A percentile compares a stretch with the other conserved stretches of the same genome.
phyloP scores from a whole-genome alignment of 2,797 vertebrate genomes.

The Enteromius viviparus region DNA sequence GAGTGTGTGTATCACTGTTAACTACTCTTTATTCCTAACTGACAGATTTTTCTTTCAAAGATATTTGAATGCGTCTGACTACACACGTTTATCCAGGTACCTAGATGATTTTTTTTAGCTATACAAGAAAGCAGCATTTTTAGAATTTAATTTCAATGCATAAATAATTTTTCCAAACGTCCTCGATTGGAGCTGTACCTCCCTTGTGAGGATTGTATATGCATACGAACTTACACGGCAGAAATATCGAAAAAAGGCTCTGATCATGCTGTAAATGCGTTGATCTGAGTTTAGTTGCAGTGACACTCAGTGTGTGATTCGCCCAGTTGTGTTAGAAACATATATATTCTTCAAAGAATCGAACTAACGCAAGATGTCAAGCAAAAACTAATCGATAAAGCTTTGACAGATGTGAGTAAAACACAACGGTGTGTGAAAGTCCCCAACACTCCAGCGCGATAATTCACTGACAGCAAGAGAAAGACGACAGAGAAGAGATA shows the following conservation, averaged over 20 bases:
- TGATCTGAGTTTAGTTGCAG: neutral
- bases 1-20: neutral
- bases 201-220: neutral
- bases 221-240: neutral
- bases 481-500: neutral
- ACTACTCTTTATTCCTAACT: neutral
- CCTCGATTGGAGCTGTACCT: neutral
- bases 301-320: no score
- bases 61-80: neutral
- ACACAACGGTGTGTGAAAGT: constrained; percentile 6
- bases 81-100: no score
- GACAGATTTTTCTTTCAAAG: neutral
- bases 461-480: neutral
- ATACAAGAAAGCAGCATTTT: no score
- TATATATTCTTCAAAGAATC: neutral
- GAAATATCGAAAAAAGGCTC: no score
- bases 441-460: neutral
- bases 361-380: neutral
- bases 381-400: neutral
- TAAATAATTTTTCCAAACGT: neutral
- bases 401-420: neutral
- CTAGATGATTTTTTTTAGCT: neutral
- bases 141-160: no score
- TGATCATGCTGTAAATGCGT: neutral
- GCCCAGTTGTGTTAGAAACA: neutral